Conservation (phyloP, 2,888 invertebrate genomes). For the Exephanes ischioxanthus region DNA sequence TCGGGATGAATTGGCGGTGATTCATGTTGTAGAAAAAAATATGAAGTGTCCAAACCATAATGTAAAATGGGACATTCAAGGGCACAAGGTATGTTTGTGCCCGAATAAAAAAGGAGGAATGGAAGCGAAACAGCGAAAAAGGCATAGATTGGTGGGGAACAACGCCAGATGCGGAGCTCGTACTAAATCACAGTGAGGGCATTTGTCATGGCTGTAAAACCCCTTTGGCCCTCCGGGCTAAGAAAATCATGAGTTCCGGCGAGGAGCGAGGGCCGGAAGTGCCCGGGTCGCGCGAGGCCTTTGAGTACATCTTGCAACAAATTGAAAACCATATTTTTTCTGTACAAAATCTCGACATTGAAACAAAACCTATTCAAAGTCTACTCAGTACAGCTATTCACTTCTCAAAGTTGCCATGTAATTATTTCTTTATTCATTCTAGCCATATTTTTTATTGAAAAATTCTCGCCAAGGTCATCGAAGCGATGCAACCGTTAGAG, state of each 20-base stretch:
- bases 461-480: too few relatives aligned
- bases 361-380: not conserved
- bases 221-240: constrained; percentile 28
- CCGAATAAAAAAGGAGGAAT: not conserved
- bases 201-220: constrained; percentile 75
- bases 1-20: too few relatives aligned
- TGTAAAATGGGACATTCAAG: not conserved
- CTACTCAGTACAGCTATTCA: not conserved
- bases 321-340: not conserved
- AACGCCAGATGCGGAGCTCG: constrained; percentile 73
- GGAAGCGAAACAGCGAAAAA: not conserved
- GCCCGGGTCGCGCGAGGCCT: not conserved
- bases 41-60: not conserved
- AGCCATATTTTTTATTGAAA: too few relatives aligned
- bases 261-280: not conserved
- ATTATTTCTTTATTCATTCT: not conserved
- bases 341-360: not conserved
- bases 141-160: constrained; percentile 51
- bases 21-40: too few relatives aligned
- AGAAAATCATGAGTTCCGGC: constrained; percentile 21
- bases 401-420: not conserved
- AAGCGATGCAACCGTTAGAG: too few relatives aligned
- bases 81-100: not conserved
- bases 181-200: constrained; percentile 75
- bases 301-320: not conserved